Conservation (phyloP, 2,113 vertebrate species). For the Australoheros scitulus region DNA sequence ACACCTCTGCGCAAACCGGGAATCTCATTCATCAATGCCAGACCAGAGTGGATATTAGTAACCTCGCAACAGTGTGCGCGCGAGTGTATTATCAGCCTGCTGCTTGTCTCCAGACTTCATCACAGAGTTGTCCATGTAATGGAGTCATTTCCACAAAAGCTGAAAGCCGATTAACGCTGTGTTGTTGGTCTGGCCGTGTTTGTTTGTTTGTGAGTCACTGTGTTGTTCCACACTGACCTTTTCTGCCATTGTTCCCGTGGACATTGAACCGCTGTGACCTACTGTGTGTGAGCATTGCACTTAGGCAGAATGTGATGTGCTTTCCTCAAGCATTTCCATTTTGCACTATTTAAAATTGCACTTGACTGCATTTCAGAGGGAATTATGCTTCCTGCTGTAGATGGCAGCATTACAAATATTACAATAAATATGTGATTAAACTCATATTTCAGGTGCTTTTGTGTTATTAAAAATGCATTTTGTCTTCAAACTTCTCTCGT, state of each 20-base stretch:
- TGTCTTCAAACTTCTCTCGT: not conserved
- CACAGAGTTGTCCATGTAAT: constrained; percentile 49
- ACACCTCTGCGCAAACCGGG: constrained; percentile 59
- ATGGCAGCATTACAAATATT: not conserved
- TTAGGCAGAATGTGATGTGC: not conserved
- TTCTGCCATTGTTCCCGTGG: constrained; percentile 4
- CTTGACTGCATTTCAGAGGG: not conserved
- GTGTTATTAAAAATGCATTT: not conserved
- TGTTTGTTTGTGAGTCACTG: constrained; percentile 32
- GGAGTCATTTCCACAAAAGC: constrained; percentile 60
- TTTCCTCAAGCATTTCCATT: not conserved
- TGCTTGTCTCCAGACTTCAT: constrained; percentile 64
- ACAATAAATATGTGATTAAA: not conserved
- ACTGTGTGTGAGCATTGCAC: not conserved
- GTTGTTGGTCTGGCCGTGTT: constrained; percentile 17
- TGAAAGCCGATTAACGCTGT: constrained; percentile 54
- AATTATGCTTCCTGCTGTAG: not conserved
- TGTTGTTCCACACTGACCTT: constrained; percentile 56
- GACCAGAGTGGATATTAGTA: constrained; percentile 64
- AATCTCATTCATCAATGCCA: constrained; percentile 76
- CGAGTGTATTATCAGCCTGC: constrained; percentile 66
- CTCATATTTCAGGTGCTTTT: not conserved
- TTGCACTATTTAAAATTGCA: not conserved
- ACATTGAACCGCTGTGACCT: constrained; percentile 2
- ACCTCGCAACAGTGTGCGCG: constrained; percentile 43